Base-by-base conservation (phyloP, 2,113 vertebrate genomes). In the Raja brachyura region DNA sequence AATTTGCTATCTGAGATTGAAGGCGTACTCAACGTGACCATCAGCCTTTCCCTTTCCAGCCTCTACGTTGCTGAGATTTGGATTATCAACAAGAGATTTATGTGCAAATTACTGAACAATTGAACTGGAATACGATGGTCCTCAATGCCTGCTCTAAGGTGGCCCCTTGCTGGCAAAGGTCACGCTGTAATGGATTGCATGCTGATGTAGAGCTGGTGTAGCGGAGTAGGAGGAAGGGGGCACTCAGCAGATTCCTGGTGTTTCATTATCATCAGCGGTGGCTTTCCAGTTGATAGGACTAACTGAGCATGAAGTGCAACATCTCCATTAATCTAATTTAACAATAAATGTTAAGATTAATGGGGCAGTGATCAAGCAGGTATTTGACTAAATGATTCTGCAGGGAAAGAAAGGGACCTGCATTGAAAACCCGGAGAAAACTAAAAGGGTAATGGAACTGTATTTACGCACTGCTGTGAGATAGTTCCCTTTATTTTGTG, bases 241-340 rank as follows among this genome's bases (percentile, higher is more conserved):
- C 68, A 48, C 22, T 74, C 22, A 73, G 68, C 68, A 73, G 22
- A 54, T 73, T 18, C 22, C 5, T 39, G 68, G 18, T 73, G 39
- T 10, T 92, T 92, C 39, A 92, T 92, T 92, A 92, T 73, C 66
- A 73, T 73, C 68, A 92, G 6, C 7, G 14, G 31, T 39, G 59
- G 33, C 90, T 54, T 74, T 73, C 33, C 66, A 48, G 66, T 54
- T 25, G 66, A 66, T 20, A 39, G 16, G n/a, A 39, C n/a, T 16
- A 90, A 90, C 13, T 39, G 16, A 74, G 68, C 68, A n/a, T 86
- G 56, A 61, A 86, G 81, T 59, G 28, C 11, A 48, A 31, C 63
- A 48, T 39, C 90, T 74, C 90, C 39, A 92, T 92, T 54, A 92
- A 92, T 92, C 90, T 92, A 92, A 92, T 13, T 73, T 73, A 54